Conservation (phyloP, 2,888 invertebrate genomes). For the Nebria brevicollis region DNA sequence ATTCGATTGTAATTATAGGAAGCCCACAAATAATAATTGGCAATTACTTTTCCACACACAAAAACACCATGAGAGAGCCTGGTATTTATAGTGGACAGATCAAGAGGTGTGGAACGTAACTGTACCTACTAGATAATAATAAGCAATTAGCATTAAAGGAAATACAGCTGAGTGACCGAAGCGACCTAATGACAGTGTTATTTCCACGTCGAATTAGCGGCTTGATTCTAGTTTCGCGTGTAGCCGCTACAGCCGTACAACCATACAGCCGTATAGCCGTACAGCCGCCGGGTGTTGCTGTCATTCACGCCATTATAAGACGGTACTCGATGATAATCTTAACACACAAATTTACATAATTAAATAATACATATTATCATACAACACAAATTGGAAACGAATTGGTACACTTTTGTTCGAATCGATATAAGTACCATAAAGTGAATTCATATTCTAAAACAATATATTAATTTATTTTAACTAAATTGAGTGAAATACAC, state of each 20-base stretch:
- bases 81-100: background rate
- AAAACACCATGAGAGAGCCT: background rate
- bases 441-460: too few species aligned
- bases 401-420: too few species aligned
- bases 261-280: too few species aligned
- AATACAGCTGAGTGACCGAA: constrained; percentile 29
- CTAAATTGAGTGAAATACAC: too few species aligned
- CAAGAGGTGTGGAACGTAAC: constrained; percentile 37
- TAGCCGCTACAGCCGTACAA: background rate
- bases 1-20: constrained; percentile 41
- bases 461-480: too few species aligned
- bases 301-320: too few species aligned
- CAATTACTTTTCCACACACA: constrained; percentile 32
- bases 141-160: constrained; percentile 42
- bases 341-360: too few species aligned
- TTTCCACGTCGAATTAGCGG: constrained; percentile 37
- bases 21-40: constrained; percentile 43
- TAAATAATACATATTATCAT: too few species aligned
- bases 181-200: constrained; percentile 41
- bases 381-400: too few species aligned
- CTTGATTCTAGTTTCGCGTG: constrained; percentile 46
- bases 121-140: constrained; percentile 32
- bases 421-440: too few species aligned
- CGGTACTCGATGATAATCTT: too few species aligned
- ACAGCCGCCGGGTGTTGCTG: background rate